These are phyloP conservation scores for Apodemia zela DNA, from an alignment of 2,888 invertebrate genomes.

Conservation along the genomic window DNA sequence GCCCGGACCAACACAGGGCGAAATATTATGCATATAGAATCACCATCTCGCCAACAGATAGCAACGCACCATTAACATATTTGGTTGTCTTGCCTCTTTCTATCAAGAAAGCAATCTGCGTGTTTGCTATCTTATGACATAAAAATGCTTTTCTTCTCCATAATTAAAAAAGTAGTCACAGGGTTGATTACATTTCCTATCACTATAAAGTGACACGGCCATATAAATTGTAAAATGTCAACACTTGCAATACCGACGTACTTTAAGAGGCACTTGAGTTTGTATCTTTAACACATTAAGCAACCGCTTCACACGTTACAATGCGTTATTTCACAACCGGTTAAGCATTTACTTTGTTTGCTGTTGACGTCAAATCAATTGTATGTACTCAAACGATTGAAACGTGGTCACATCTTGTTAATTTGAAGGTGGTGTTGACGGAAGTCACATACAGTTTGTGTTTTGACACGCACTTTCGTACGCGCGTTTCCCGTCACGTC, in stretches of 20 bases:
- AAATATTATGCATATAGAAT: too few species aligned
- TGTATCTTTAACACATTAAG: conserved; percentile 41
- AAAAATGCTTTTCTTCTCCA: too few species aligned
- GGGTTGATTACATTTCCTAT: neutral
- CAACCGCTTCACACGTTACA: conserved; percentile 47
- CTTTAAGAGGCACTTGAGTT: conserved; percentile 47
- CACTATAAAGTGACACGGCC: conserved; percentile 26
- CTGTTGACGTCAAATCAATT: conserved; percentile 20
- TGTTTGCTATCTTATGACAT: too few species aligned
- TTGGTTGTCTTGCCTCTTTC: too few species aligned
- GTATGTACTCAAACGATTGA: conserved; percentile 17
- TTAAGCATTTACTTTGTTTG: conserved; percentile 43
- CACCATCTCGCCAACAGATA: too few species aligned
- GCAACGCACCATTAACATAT: too few species aligned
- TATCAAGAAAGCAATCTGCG: too few species aligned
- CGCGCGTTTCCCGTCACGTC: conserved; percentile 37
- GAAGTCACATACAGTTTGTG: conserved; percentile 31
- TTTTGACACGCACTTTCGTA: conserved; percentile 32
- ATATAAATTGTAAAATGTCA: conserved; percentile 22
- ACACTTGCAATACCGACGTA: conserved; percentile 39
- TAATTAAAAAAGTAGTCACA: too few species aligned
- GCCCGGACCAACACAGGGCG: too few species aligned
- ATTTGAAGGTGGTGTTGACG: conserved; percentile 34
- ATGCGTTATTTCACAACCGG: conserved; percentile 44
- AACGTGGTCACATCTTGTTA: conserved; percentile 26